Percentiles rank a stretch among this genome's conserved stretches.
These are phyloP conservation scores for Calycopis cecrops DNA, from an alignment of 1,140 invertebrate genomes.

Conservation along the genomic window DNA sequence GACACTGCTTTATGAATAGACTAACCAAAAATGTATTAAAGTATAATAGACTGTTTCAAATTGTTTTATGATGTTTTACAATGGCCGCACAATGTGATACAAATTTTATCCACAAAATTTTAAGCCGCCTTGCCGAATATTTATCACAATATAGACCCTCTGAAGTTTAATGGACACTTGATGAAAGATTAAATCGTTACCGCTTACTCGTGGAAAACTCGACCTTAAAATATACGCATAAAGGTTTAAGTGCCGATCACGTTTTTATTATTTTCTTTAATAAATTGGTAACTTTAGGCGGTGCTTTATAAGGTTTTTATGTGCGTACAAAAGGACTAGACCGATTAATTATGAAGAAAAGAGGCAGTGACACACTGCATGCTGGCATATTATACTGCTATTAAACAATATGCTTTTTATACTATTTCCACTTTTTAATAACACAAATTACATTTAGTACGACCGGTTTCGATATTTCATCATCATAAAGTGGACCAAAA, in stretches of 20 bases:
- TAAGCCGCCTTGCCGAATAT: conserved; percentile 1
- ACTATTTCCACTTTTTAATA: too few relatives aligned
- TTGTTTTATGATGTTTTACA: conserved; percentile 1
- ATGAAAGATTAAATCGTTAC: conserved; percentile 9
- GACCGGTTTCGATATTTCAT: too few relatives aligned
- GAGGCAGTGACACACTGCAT: too few relatives aligned
- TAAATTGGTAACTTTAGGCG: not conserved
- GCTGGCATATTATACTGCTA: too few relatives aligned
- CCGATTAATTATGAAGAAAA: too few relatives aligned
- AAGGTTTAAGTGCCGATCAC: not conserved
- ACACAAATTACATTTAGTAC: too few relatives aligned
- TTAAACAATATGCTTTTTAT: too few relatives aligned
- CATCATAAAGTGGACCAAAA: too few relatives aligned
- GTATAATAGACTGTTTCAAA: not conserved
- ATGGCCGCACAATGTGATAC: conserved; percentile 1
- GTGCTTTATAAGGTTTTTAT: not conserved
- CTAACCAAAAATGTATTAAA: too few relatives aligned
- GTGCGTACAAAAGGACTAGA: too few relatives aligned
- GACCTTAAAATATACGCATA: not conserved
- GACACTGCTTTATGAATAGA: too few relatives aligned
- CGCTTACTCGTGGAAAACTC: not conserved
- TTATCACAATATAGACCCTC: conserved; percentile 1
- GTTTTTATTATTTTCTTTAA: not conserved
- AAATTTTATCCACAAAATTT: not conserved
- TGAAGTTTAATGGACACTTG: conserved; percentile 9